phyloP scores from a whole-genome alignment of 2,888 invertebrate genomes.

The Penaeus monodon region DNA sequence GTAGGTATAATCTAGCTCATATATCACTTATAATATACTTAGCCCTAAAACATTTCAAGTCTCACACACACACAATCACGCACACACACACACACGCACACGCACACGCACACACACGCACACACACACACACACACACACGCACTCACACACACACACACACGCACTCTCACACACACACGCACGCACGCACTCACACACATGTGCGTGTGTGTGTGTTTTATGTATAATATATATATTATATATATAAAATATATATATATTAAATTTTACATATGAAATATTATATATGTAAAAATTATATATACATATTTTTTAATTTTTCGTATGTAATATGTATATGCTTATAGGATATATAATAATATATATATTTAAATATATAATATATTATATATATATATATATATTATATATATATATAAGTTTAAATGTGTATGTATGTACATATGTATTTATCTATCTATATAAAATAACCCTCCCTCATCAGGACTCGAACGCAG shows the following conservation, averaged over 20 bases:
- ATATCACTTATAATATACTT: not conserved
- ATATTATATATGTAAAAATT: too few relatives aligned
- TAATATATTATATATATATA: conserved; percentile 5
- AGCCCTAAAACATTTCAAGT: not conserved
- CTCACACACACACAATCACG: not conserved
- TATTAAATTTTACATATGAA: too few relatives aligned
- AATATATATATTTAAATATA: conserved; percentile 8
- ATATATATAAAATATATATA: conserved; percentile 14
- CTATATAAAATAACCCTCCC: too few relatives aligned
- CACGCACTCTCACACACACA: too few relatives aligned
- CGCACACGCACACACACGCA: not conserved
- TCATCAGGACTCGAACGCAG: too few relatives aligned
- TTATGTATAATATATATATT: not conserved
- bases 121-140: conserved; percentile 5
- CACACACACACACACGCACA: not conserved
- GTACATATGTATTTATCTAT: too few relatives aligned
- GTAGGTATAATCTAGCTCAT: too few relatives aligned
- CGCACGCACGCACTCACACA: too few relatives aligned
- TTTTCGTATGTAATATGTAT: too few relatives aligned
- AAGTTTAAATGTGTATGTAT: not conserved
- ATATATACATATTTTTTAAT: too few relatives aligned
- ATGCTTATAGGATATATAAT: too few relatives aligned
- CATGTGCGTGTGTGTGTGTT: not conserved
- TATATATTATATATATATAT: not conserved
- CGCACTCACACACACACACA: too few relatives aligned